Conservation (phyloP, 1,140 invertebrate species). For the Meloidogyne floridensis region DNA sequence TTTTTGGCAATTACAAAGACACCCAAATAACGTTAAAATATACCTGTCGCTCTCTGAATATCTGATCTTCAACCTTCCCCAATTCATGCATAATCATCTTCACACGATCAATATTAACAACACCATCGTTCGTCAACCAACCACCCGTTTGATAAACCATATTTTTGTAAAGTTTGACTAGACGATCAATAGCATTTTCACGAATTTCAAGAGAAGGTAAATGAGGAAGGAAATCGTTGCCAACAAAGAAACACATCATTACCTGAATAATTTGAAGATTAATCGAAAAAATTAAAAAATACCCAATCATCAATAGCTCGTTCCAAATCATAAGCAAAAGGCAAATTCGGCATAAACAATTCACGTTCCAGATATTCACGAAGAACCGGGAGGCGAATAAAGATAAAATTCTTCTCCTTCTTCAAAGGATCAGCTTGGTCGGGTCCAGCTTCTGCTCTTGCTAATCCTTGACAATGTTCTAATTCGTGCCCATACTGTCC, state of each 20-base stretch:
- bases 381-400: slow-evolving; percentile 80
- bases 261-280: slow-evolving; percentile 75
- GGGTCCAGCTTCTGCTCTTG: slow-evolving; percentile 48
- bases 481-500: slow-evolving; percentile 92
- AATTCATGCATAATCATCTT: slow-evolving; percentile 85
- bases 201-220: slow-evolving; percentile 95
- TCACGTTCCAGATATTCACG: slow-evolving; percentile 92
- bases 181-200: slow-evolving; percentile 92
- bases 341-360: slow-evolving; percentile 86
- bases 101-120: slow-evolving; percentile 86
- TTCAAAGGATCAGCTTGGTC: slow-evolving; percentile 57
- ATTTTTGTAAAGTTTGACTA: slow-evolving; percentile 91
- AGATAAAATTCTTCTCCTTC: slow-evolving; percentile 68
- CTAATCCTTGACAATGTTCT: slow-evolving; percentile 83
- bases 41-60: slow-evolving; percentile 80
- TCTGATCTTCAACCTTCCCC: slow-evolving; percentile 92
- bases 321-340: slow-evolving; percentile 78
- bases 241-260: slow-evolving; percentile 99
- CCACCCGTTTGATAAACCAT: slow-evolving; percentile 77
- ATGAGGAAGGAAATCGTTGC: slow-evolving; percentile 98
- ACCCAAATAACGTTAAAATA: background rate
- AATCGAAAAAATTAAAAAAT: slow-evolving; percentile 85
- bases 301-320: slow-evolving; percentile 96
- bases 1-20: background rate
- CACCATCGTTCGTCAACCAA: slow-evolving; percentile 89